Conservation (phyloP, 2,113 vertebrate species). For the Cebidichthys violaceus region DNA sequence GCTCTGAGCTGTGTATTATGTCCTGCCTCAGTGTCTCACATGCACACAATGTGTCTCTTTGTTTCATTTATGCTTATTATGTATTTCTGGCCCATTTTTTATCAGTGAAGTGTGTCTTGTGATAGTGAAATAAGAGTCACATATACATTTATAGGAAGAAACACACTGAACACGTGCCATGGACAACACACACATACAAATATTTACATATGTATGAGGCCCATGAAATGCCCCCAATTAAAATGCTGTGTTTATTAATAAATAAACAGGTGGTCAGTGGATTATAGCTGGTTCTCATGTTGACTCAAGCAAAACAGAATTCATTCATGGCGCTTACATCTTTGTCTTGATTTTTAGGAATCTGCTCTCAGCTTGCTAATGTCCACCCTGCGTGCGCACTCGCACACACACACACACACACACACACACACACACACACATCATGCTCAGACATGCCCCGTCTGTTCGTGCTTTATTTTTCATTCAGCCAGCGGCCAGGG, state of each 20-base stretch:
- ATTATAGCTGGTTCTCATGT: constrained; percentile 14
- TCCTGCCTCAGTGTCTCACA: constrained; percentile 37
- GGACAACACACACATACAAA: background rate
- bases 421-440: constrained; percentile 35
- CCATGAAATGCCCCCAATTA: constrained; percentile 35
- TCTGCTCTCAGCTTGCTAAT: constrained; percentile 23
- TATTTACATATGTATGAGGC: constrained; percentile 35
- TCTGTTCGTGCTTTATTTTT: constrained; percentile 66
- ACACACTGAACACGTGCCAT: background rate
- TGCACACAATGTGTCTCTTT: constrained; percentile 22
- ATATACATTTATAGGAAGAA: background rate
- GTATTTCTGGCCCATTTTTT: constrained; percentile 3
- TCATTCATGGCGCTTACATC: background rate
- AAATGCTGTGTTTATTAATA: constrained; percentile 1
- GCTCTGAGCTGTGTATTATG: constrained; percentile 53
- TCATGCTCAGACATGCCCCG: constrained; percentile 54
- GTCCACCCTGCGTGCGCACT: constrained; percentile 14
- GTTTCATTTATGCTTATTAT: constrained; percentile 7
- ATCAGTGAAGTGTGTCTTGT: constrained; percentile 26
- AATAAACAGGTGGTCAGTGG: constrained; percentile 17
- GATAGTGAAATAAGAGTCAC: background rate
- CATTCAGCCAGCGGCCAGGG: constrained; percentile 48
- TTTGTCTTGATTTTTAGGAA: constrained; percentile 38
- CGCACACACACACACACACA: constrained; percentile 5
- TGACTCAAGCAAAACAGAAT: constrained; percentile 37